A percentile compares a stretch with the other conserved stretches of the same genome.
Evolutionary conservation across 2,113 vertebrate genomes (phyloP).

Genomic region (Myotis brandtii): DNA sequence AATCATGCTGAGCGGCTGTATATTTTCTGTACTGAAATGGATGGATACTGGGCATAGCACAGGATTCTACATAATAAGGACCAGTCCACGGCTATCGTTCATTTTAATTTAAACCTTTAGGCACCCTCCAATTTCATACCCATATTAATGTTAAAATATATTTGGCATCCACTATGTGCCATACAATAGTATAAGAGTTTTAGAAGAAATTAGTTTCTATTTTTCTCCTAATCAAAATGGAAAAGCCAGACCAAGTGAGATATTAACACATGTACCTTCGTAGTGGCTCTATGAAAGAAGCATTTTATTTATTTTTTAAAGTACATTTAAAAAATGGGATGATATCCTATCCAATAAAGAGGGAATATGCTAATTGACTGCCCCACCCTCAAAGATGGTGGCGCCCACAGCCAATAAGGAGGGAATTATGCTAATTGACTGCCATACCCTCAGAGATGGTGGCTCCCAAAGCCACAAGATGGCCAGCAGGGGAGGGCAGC

Average conservation of each 20-base stretch:
- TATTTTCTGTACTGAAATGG: conserved; percentile 56
- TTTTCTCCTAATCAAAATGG: conserved; percentile 19
- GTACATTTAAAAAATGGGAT: neutral
- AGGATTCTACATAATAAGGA: neutral
- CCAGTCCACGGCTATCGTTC: neutral
- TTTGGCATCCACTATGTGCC: neutral
- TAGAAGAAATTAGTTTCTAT: neutral
- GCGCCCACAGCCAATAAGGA: no score
- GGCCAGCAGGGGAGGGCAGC: no score
- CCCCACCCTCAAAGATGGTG: no score
- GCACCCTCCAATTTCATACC: conserved; percentile 9
- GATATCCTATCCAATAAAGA: no score
- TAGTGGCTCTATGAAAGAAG: neutral
- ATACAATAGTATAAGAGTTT: neutral
- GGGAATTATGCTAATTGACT: no score
- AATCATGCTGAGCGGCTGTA: conserved; percentile 33
- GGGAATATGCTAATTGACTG: no score
- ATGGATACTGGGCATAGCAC: neutral
- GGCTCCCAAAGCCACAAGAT: no score
- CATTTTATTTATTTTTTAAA: neutral
- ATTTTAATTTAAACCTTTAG: neutral
- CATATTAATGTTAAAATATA: neutral
- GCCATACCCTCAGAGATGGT: no score
- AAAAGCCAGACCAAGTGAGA: neutral
- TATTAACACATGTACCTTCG: neutral